phyloP scores from a whole-genome alignment of 1,140 invertebrate species.

The Scaptomyza hsui region DNA sequence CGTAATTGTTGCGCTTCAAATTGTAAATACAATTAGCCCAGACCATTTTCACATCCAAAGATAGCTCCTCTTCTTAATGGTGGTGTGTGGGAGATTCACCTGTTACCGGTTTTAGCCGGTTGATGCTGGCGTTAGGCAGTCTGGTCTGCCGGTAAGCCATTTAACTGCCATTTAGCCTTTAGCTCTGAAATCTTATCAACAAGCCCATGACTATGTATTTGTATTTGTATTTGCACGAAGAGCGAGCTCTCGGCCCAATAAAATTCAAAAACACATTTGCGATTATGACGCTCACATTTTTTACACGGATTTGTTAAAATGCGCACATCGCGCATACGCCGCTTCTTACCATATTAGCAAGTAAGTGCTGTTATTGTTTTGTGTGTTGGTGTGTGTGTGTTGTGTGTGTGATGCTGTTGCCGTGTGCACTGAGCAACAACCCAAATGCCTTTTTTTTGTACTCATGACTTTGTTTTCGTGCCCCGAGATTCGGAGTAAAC shows the following conservation, averaged over 20 bases:
- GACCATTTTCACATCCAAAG: neutral
- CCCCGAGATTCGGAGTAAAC: constrained; percentile 51
- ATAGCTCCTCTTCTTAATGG: constrained; percentile 5
- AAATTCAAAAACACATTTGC: neutral
- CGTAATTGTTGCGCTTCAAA: neutral
- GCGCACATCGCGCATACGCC: constrained; percentile 68
- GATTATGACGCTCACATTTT: constrained; percentile 19
- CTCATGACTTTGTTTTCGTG: constrained; percentile 66
- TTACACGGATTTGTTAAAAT: constrained; percentile 70
- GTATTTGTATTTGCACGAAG: constrained; percentile 60
- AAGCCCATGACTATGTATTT: constrained; percentile 41
- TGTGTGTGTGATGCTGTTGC: constrained; percentile 19
- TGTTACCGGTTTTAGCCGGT: constrained; percentile 61
- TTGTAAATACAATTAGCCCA: neutral
- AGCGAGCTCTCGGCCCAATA: constrained; percentile 3
- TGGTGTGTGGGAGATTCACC: constrained; percentile 6
- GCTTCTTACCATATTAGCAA: constrained; percentile 69
- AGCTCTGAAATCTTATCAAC: constrained; percentile 54
- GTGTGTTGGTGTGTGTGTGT: constrained; percentile 7
- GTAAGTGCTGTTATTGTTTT: constrained; percentile 4
- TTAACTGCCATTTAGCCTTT: constrained; percentile 14
- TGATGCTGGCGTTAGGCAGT: constrained; percentile 54
- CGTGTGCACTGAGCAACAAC: neutral
- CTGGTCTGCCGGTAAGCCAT: constrained; percentile 21
- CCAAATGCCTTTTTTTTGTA: constrained; percentile 25